These are phyloP conservation scores for Polypterus bichir DNA, from an alignment of 2,113 vertebrate species.

Conservation along the genomic window DNA sequence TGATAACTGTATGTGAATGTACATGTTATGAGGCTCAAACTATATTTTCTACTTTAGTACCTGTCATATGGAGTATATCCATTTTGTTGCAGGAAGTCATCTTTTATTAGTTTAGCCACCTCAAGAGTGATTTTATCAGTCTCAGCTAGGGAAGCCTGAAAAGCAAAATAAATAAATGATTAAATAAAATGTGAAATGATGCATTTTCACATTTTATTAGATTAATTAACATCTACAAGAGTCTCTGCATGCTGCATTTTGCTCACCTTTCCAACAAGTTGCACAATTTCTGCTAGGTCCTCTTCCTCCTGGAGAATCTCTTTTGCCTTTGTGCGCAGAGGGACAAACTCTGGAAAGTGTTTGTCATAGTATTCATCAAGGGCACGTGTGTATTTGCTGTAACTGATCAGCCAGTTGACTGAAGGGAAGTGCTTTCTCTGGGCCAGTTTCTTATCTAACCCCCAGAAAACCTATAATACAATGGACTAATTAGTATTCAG, in stretches of 20 bases:
- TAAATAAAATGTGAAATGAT: background rate
- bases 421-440: constrained; percentile 96
- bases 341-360: constrained; percentile 89
- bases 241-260: no score
- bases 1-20: no score
- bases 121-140: constrained; percentile 95
- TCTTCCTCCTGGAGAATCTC: constrained; percentile 96
- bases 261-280: constrained; percentile 90
- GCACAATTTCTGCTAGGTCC: constrained; percentile 92
- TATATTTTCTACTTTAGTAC: constrained; percentile 30
- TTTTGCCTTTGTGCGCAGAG: constrained; percentile 86
- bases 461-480: constrained; percentile 83
- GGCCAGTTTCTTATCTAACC: constrained; percentile 93
- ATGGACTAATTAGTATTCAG: background rate
- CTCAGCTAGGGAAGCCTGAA: constrained; percentile 89
- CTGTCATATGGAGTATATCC: constrained; percentile 93
- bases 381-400: constrained; percentile 90
- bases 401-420: constrained; percentile 97
- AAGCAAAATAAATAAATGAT: constrained; percentile 6
- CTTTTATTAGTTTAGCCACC: constrained; percentile 93
- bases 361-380: constrained; percentile 94
- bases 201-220: background rate
- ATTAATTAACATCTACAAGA: no score
- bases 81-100: constrained; percentile 95
- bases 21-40: no score